Conservation (phyloP, 2,888 invertebrate genomes). For the Drosophila nr. medialis region DNA sequence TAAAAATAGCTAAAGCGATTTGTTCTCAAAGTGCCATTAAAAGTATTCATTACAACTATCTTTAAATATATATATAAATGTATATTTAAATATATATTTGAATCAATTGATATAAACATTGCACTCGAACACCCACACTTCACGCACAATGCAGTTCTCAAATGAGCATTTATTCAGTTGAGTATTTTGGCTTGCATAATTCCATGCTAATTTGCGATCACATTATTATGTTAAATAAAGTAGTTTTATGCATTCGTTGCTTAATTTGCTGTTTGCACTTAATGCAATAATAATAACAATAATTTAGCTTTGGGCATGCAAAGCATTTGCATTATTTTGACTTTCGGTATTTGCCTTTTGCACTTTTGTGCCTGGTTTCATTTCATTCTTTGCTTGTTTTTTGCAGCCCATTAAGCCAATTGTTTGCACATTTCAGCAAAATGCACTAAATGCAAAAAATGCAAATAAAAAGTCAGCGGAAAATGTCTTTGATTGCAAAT, state of each 20-base stretch:
- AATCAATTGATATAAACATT: not conserved
- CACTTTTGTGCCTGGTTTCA: slow-evolving; percentile 14
- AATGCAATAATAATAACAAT: slow-evolving; percentile 30
- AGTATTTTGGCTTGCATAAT: slow-evolving; percentile 6
- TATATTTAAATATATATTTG: not conserved
- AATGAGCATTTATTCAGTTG: slow-evolving; percentile 1
- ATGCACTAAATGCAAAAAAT: slow-evolving; percentile 68
- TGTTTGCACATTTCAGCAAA: slow-evolving; percentile 71
- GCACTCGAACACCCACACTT: not conserved
- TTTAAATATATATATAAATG: not conserved
- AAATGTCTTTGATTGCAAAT: slow-evolving; percentile 66
- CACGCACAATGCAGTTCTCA: slow-evolving; percentile 6
- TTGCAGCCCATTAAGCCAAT: slow-evolving; percentile 63
- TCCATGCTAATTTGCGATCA: slow-evolving; percentile 40
- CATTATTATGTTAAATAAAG: slow-evolving; percentile 21
- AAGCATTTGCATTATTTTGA: slow-evolving; percentile 23
- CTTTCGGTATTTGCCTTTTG: slow-evolving; percentile 29
- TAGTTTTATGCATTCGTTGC: slow-evolving; percentile 29
- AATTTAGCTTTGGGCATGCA: slow-evolving; percentile 36
- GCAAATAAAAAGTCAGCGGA: slow-evolving; percentile 66
- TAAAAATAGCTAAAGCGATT: not conserved
- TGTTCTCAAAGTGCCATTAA: not conserved
- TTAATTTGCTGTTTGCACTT: slow-evolving; percentile 28
- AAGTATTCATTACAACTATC: not conserved
- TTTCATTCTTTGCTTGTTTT: slow-evolving; percentile 17